Base-by-base conservation (phyloP, 1,140 invertebrate genomes). In the Solen grandis region DNA sequence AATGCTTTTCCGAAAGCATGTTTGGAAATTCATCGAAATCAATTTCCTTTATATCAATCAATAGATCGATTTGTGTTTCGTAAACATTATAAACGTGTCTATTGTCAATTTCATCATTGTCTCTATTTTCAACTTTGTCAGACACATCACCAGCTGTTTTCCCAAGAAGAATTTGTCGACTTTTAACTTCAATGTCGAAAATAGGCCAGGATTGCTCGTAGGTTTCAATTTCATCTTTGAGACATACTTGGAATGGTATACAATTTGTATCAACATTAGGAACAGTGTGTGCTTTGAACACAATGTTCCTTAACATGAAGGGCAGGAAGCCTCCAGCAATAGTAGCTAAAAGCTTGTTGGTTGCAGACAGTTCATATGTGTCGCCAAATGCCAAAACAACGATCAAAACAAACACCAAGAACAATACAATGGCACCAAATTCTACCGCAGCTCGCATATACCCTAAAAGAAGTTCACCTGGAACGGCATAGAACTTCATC, bases 291-390 rank as follows among this genome's bases (percentile, higher is more conserved):
- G 60, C n/a, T 35, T 66, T 41, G 22, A 76, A 66, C 10, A 76
- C 60, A 41, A 76, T 19, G 27, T 76, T 76, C 57, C 50, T 76
- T 19, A 85, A 62, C 41, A 85, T 73, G 16, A 66, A 83, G 13
- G 84, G 84, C 13, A 83, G 10, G 52, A 83, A 78, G 38, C 81
- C 81, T 25, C 81, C 81, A 31, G 81, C 81, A 19, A 83, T 36
- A 8, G 81, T 65, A 22, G 74, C 81, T 25, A 83, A n/a, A 33
- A 78, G 63, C 46, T 72, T 73, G 38, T 83, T 77, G 13, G 81
- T 83, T n/a, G 74, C 36, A 27, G 81, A 83, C 22, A 83, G 54
- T 10, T 65, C 25, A 38, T 83, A 83, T 8, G 65, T 35, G 29
- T n/a, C n/a, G n/a, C n/a, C n/a, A n/a, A n/a, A n/a, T n/a, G n/a